Evolutionary conservation across 2,888 invertebrate species (phyloP).

Genomic region (Phengaris alcon): DNA sequence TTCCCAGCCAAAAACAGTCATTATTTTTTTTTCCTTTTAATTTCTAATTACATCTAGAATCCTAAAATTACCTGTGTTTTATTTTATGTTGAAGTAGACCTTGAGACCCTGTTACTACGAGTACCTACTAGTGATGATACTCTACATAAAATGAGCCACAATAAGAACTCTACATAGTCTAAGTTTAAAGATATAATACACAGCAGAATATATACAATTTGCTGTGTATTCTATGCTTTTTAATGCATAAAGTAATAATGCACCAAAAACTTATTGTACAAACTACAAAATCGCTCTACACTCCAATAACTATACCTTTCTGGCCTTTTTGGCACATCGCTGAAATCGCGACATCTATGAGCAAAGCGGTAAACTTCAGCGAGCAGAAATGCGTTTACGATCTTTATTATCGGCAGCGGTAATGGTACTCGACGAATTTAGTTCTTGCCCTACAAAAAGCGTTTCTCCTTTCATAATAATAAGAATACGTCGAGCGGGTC

Average conservation of each 20-base stretch:
- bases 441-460: constrained; percentile 80
- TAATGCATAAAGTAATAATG: not conserved
- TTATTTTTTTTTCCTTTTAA: too few species aligned
- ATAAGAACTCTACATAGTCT: not conserved
- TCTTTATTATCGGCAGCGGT: constrained; percentile 75
- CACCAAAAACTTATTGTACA: not conserved
- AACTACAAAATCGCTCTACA: not conserved
- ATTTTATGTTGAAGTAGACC: not conserved
- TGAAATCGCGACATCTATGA: constrained; percentile 75
- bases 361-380: constrained; percentile 68
- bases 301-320: constrained; percentile 31
- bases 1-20: too few species aligned
- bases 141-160: not conserved
- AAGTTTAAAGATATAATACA: not conserved
- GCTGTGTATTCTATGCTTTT: not conserved
- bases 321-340: constrained; percentile 39
- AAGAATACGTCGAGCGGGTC: constrained; percentile 81
- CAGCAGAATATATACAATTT: not conserved
- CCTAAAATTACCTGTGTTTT: not conserved
- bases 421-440: constrained; percentile 74
- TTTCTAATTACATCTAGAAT: not conserved
- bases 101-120: not conserved
- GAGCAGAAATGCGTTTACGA: constrained; percentile 74
- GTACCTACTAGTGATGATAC: too few species aligned
- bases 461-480: constrained; percentile 81